Evolutionary conservation across 2,888 invertebrate species (phyloP).

Genomic region (Dicranocentrus wangi): DNA sequence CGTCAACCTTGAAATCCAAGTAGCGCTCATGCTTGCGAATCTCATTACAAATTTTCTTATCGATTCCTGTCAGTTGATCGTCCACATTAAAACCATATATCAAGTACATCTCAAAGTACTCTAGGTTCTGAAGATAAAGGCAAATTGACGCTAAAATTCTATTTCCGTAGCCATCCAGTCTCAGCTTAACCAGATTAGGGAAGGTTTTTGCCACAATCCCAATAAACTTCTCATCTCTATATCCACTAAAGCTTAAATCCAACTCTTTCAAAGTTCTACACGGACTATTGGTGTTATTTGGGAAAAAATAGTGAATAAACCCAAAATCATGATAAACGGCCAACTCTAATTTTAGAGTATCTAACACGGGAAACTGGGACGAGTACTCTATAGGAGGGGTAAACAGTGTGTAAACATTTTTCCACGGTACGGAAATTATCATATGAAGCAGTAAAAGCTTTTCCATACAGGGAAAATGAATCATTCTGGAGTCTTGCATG

Average conservation of each 20-base stretch:
- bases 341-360: conserved; percentile 66
- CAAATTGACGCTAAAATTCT: conserved; percentile 65
- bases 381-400: conserved; percentile 61
- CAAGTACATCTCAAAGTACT: conserved; percentile 63
- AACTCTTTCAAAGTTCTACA: conserved; percentile 54
- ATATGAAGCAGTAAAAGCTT: conserved; percentile 60
- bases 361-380: conserved; percentile 57
- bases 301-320: conserved; percentile 67
- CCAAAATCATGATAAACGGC: conserved; percentile 67
- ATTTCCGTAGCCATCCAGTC: conserved; percentile 67
- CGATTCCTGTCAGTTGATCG: conserved; percentile 66
- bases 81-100: conserved; percentile 69
- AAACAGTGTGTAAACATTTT: conserved; percentile 61
- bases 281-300: conserved; percentile 11
- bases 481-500: conserved; percentile 60
- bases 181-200: conserved; percentile 57
- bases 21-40: conserved; percentile 38
- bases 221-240: conserved; percentile 67
- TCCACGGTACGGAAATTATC: conserved; percentile 68
- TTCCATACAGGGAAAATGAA: conserved; percentile 62
- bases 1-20: conserved; percentile 43
- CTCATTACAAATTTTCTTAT: conserved; percentile 50
- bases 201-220: conserved; percentile 58
- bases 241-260: conserved; percentile 68
- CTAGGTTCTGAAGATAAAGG: conserved; percentile 61